Evolutionary conservation across 2,888 invertebrate genomes (phyloP), one percentile per base, ranked within the genome.

Genomic region (Beris morrisii): DNA sequence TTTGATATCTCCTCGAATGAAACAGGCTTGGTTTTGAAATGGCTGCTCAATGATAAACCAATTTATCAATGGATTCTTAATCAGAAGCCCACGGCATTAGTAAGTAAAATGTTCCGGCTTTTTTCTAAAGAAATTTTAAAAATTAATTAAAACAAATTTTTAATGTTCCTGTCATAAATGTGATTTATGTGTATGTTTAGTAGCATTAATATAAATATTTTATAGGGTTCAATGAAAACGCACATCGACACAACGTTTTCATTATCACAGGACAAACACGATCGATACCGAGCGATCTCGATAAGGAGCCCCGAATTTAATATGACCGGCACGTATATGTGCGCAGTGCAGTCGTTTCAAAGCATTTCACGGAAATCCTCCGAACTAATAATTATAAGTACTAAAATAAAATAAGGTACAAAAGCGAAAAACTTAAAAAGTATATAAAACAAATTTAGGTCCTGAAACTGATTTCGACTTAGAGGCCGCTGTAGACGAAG

Each of bases 61-160:
- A 79, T 81, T 72, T 80, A 81, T 71, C 81, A 81, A 68, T 81
- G 81, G 81, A 81, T 81, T 72, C 79, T 79, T 67, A 76, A 78
- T 69, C 78, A 78, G 43, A 79, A 78, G 72, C 79, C 81, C 66
- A 79, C 76, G 70, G 64, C 81, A 71, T 76, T 80, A 77, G 80
- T 80, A 72, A 67, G 58, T 61, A 22, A 22, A 22, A 22, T 22
- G n/a, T n/a, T n/a, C n/a, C n/a, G n/a, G n/a, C n/a, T n/a, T n/a
- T n/a, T n/a, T n/a, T n/a, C n/a, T n/a, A n/a, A n/a, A n/a, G n/a
- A n/a, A 22, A 22, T 22, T 38, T 7, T 38, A 5, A 38, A 38
- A 38, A 1, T 9, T 38, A 38, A 3, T 38, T 38, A 38, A 22
- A 22, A 22, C 38, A 38, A 38, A 7, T 38, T 38, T 38, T 38